Evolutionary conservation across 2,888 invertebrate genomes (phyloP).

Genomic region (Mechanitis messenoides): DNA sequence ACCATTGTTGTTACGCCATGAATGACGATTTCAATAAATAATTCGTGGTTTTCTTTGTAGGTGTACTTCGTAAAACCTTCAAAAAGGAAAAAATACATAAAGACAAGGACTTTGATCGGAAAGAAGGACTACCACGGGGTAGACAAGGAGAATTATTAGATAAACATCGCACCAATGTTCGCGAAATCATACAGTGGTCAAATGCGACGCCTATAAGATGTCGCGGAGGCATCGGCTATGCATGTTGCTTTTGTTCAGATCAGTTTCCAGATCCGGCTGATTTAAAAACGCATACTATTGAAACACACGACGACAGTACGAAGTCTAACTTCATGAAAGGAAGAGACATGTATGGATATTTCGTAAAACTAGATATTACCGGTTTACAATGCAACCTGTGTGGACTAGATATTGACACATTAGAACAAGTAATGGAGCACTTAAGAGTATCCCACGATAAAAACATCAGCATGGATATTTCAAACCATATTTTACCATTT

Average conservation of each 20-base stretch:
- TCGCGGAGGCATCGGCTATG: constrained; percentile 39
- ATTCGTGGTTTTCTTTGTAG: constrained; percentile 35
- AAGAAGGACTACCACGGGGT: constrained; percentile 17
- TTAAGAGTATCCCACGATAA: constrained; percentile 40
- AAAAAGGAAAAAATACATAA: constrained; percentile 18
- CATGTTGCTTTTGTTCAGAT: constrained; percentile 43
- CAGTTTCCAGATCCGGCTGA: constrained; percentile 39
- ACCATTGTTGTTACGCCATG: neutral
- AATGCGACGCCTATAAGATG: constrained; percentile 48
- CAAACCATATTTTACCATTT: constrained; percentile 50
- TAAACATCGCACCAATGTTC: constrained; percentile 37
- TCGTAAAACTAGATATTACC: constrained; percentile 53
- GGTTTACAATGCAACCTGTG: constrained; percentile 48
- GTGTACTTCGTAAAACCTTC: constrained; percentile 29
- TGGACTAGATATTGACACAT: constrained; percentile 27
- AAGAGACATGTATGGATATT: constrained; percentile 36
- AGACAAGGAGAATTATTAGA: constrained; percentile 33
- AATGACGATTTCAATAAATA: constrained; percentile 20
- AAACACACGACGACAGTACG: constrained; percentile 31
- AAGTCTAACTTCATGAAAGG: constrained; percentile 39
- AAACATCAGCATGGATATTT: constrained; percentile 40
- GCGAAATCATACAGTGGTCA: constrained; percentile 39
- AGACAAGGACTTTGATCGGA: constrained; percentile 17
- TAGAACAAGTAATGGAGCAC: constrained; percentile 44
- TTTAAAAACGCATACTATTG: constrained; percentile 42